Evolutionary conservation across 1,140 invertebrate genomes (phyloP).

Genomic region (Listronotus bonariensis): DNA sequence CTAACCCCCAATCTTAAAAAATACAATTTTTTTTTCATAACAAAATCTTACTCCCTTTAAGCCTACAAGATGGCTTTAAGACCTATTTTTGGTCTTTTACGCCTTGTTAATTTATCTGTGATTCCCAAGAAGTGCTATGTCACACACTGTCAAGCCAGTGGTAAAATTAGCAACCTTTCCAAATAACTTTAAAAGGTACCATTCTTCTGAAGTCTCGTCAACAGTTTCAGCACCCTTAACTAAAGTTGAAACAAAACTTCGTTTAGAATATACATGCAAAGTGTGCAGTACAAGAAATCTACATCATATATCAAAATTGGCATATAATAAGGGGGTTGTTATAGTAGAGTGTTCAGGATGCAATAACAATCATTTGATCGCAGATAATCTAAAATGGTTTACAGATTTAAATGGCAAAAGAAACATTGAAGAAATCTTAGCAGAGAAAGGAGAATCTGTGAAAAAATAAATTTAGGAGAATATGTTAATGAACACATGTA

Average conservation of each 20-base stretch:
- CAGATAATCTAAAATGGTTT: constrained; percentile 93
- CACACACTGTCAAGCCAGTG: too few relatives aligned
- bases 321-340: constrained; percentile 86
- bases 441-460: constrained; percentile 80
- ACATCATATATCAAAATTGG: constrained; percentile 82
- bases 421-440: constrained; percentile 86
- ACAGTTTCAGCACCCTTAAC: constrained; percentile 37
- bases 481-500: too few relatives aligned
- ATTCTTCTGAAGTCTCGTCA: too few relatives aligned
- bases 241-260: constrained; percentile 66
- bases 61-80: too few relatives aligned
- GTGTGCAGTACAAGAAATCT: constrained; percentile 74
- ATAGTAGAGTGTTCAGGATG: constrained; percentile 86
- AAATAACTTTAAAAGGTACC: too few relatives aligned
- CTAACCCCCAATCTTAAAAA: too few relatives aligned
- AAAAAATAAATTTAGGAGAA: constrained; percentile 42
- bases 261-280: constrained; percentile 83
- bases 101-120: too few relatives aligned
- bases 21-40: too few relatives aligned
- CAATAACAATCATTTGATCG: constrained; percentile 86
- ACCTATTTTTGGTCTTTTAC: too few relatives aligned
- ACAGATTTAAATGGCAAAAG: constrained; percentile 70
- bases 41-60: too few relatives aligned
- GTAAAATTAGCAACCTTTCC: too few relatives aligned
- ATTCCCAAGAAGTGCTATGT: too few relatives aligned